These are phyloP conservation scores for Nothoprocta pentlandii DNA, from an alignment of 2,113 vertebrate species.

Conservation along the genomic window DNA sequence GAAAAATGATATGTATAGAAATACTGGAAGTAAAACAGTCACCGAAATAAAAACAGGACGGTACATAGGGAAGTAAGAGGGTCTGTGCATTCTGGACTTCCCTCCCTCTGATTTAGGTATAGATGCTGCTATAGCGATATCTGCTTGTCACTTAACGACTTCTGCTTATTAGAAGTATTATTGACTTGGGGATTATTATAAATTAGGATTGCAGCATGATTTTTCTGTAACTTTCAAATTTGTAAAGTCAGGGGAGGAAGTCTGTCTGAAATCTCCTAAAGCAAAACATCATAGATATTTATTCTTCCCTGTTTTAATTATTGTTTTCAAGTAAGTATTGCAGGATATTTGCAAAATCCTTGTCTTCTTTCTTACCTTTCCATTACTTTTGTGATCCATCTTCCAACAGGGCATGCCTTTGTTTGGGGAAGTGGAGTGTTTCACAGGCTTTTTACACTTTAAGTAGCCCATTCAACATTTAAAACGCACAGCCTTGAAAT, in stretches of 20 bases:
- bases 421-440: background rate
- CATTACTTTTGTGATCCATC: background rate
- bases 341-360: background rate
- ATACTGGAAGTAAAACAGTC: background rate
- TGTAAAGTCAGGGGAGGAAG: background rate
- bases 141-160: background rate
- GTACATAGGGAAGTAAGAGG: background rate
- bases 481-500: background rate
- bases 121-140: background rate
- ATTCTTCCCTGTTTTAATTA: background rate
- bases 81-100: background rate
- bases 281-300: background rate
- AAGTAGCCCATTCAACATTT: background rate
- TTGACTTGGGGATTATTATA: slow-evolving; percentile 10
- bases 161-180: background rate
- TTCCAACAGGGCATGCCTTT: background rate
- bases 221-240: background rate
- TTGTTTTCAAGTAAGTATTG: background rate
- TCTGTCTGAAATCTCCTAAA: background rate
- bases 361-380: background rate
- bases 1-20: slow-evolving; percentile 24
- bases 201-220: background rate
- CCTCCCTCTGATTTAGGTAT: background rate
- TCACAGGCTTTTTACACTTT: background rate
- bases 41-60: background rate